Conservation (phyloP, 2,113 vertebrate species). For the Triplophysa dalaica region DNA sequence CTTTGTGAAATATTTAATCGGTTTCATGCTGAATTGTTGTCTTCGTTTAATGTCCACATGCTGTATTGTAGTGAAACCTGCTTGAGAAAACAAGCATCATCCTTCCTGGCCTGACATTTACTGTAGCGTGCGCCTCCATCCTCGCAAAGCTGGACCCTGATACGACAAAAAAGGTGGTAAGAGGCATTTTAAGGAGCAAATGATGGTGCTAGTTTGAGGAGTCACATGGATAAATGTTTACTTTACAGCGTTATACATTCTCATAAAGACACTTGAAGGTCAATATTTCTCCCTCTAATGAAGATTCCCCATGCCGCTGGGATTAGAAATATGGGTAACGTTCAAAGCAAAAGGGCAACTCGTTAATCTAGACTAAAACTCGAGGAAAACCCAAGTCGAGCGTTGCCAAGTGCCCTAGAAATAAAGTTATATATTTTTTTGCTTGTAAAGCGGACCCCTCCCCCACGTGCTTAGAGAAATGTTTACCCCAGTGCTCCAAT, state of each 20-base stretch:
- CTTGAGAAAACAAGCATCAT: constrained; percentile 15
- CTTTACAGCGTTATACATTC: constrained; percentile 74
- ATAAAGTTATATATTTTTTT: constrained; percentile 61
- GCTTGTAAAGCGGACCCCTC: constrained; percentile 45
- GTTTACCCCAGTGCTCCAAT: constrained; percentile 27
- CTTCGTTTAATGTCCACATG: background rate
- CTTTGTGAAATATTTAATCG: background rate
- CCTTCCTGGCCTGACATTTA: constrained; percentile 39
- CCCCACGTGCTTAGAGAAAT: background rate
- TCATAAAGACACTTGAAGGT: constrained; percentile 79
- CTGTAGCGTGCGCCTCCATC: constrained; percentile 10
- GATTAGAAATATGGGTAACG: constrained; percentile 74
- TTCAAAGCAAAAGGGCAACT: constrained; percentile 77
- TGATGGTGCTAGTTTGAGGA: constrained; percentile 68
- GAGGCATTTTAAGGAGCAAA: constrained; percentile 57
- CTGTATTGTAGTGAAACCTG: background rate
- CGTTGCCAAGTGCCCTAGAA: constrained; percentile 66
- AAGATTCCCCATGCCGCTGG: constrained; percentile 72
- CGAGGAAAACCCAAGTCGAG: constrained; percentile 66
- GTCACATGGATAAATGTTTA: constrained; percentile 76
- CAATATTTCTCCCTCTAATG: constrained; percentile 80
- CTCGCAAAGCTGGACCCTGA: background rate
- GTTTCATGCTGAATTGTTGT: background rate
- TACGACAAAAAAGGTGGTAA: constrained; percentile 43
- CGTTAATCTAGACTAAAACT: constrained; percentile 75